These are phyloP conservation scores for Chrysogorgia sp. DNA, from an alignment of 92 coral and sea anemone species.

Conservation along the genomic window DNA sequence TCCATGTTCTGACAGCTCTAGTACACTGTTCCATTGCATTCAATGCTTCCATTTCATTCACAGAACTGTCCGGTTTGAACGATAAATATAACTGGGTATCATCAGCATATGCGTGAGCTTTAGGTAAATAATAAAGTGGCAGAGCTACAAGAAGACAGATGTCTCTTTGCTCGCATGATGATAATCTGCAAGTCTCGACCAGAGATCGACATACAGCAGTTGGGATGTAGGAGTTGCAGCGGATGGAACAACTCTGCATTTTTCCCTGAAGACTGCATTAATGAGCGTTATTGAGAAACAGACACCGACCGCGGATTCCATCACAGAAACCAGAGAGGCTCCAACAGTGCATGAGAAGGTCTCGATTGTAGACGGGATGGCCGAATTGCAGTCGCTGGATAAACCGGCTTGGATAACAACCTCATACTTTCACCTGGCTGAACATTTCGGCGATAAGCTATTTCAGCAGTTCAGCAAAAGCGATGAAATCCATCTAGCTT, in stretches of 20 bases:
- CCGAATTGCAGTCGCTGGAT: conserved; percentile 61
- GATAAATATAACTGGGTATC: no score
- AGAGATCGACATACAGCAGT: conserved; percentile 52
- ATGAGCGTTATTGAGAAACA: conserved; percentile 55
- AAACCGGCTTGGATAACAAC: conserved; percentile 42
- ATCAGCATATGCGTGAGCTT: no score
- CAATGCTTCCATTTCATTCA: no score
- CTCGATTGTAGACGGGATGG: conserved; percentile 63
- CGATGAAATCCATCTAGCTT: conserved; percentile 57
- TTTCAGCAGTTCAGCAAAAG: conserved; percentile 49
- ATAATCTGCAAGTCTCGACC: conserved; percentile 61
- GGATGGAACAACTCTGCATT: conserved; percentile 59
- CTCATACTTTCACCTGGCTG: conserved; percentile 57
- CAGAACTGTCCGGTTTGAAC: no score
- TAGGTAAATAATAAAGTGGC: conserved; percentile 41
- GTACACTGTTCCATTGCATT: no score
- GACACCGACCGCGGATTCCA: background rate
- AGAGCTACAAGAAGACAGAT: conserved; percentile 54
- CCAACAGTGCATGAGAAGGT: conserved; percentile 23
- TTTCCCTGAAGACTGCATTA: conserved; percentile 53
- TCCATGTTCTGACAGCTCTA: no score
- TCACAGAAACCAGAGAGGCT: no score
- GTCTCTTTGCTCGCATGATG: conserved; percentile 52
- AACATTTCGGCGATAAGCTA: conserved; percentile 45
- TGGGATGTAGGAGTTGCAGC: conserved; percentile 57